phyloP scores from a whole-genome alignment of 2,888 invertebrate species.

The Acanthosoma haemorrhoidale region DNA sequence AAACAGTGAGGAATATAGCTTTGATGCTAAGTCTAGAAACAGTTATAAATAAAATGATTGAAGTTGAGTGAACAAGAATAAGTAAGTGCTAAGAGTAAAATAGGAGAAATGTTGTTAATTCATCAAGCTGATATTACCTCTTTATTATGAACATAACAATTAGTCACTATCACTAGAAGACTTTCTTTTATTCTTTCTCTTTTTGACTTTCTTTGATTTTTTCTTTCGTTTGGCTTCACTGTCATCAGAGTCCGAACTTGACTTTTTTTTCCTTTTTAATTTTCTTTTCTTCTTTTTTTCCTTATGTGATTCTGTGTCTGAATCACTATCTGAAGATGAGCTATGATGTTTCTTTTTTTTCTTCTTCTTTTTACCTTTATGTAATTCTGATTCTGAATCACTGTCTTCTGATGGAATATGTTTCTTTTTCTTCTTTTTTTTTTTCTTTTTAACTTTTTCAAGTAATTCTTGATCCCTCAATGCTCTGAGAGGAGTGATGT shows the following conservation, averaged over 20 bases:
- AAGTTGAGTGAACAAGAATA: too few species aligned
- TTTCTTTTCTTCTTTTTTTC: constrained; percentile 1
- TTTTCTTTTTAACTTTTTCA: constrained; percentile 57
- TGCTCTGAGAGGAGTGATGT: constrained; percentile 75
- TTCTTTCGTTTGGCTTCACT: not conserved
- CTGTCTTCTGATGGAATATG: constrained; percentile 44
- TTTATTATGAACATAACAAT: too few species aligned
- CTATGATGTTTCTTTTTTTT: constrained; percentile 43
- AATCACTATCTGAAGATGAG: constrained; percentile 19
- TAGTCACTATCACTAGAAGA: not conserved
- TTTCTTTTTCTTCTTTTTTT: constrained; percentile 55
- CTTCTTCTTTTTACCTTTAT: constrained; percentile 45
- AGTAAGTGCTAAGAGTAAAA: too few species aligned
- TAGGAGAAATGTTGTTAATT: too few species aligned
- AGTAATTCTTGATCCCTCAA: constrained; percentile 71
- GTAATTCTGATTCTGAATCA: constrained; percentile 41
- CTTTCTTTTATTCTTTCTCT: not conserved
- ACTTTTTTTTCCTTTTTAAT: not conserved
- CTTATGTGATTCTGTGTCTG: not conserved
- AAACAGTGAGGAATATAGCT: too few species aligned
- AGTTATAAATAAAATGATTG: too few species aligned
- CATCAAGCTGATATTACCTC: too few species aligned
- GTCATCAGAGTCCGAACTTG: too few species aligned
- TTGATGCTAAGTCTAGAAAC: too few species aligned
- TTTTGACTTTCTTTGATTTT: not conserved